Base-by-base conservation (phyloP, 2,113 vertebrate genomes). In the Actenoides hombroni region DNA sequence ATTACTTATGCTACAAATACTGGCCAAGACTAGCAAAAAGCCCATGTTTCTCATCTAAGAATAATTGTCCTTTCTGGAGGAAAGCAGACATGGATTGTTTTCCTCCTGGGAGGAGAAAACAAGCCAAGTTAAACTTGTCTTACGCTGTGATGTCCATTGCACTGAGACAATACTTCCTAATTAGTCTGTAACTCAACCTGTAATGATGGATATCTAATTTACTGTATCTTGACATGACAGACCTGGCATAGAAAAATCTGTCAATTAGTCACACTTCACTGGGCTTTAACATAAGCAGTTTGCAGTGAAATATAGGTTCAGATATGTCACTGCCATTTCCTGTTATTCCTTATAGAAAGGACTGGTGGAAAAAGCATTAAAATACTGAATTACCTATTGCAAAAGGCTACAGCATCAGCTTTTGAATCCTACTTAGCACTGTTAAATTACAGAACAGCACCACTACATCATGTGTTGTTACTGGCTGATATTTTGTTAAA, bases 131-230 rank as follows among this genome's bases (percentile, higher is more conserved):
- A 74, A 90, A 87, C 7, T 7, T 74, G 78, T 77, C 40, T 46
- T 76, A 44, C 42, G 23, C 33, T 71, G 11, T 84, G 86, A 46
- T 24, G 75, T 70, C 92, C 46, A 0, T 33, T 60, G 54, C 88
- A 83, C 31, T 39, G 63, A 92, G 83, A 77, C 44, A 88, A 40
- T 44, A 33, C 33, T 74, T 91, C 42, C 67, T 91, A 94, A 88
- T 39, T 40, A 90, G 54, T 49, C 54, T 77, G 4, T 33, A 91
- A 82, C 71, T 92, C 71, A 90, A 59, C n/a, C 17, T 89, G 54
- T 90, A 81, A 92, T 93, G 87, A 96, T 80, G 67, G 78, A 77
- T 92, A 91, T 83, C 54, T 83, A 77, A 93, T 94, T 92, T 83
- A 80, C 86, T 96, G 91, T 86, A 74, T 95, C 79, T 92, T 2